Percentiles rank a stretch among this genome's conserved stretches.
Conservation (phyloP, 2,113 vertebrate species). For the Macroglossus sobrinus region DNA sequence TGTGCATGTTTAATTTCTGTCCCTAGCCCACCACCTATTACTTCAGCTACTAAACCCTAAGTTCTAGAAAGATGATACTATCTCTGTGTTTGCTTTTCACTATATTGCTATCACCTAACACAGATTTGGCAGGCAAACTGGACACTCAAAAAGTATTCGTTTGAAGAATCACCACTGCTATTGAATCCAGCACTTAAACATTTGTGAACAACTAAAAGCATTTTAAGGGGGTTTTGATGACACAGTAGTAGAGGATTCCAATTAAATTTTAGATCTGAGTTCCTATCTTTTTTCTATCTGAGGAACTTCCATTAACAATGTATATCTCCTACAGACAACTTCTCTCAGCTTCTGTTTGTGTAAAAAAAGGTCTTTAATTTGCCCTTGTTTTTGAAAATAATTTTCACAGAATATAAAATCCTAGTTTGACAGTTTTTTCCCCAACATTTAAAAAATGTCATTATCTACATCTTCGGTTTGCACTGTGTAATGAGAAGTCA, state of each 20-base stretch:
- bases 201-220: neutral
- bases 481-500: neutral
- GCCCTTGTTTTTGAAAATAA: neutral
- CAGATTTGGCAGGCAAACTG: neutral
- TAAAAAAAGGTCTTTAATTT: neutral
- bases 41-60: neutral
- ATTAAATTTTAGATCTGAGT: neutral
- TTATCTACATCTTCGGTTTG: neutral
- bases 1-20: slow-evolving; percentile 8
- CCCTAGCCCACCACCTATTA: neutral
- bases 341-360: neutral
- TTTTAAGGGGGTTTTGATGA: slow-evolving; percentile 19
- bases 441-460: neutral
- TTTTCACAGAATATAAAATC: neutral
- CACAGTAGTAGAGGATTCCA: neutral
- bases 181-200: neutral
- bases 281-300: neutral
- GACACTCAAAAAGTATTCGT: neutral
- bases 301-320: neutral
- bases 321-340: neutral
- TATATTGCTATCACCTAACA: neutral
- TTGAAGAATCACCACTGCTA: neutral
- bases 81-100: neutral
- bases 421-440: neutral
- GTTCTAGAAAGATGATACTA: neutral